Percentiles rank a stretch among this genome's conserved stretches.
These are phyloP conservation scores for Smutsia temminckii DNA, from an alignment of 2,797 vertebrate species.

Conservation along the genomic window DNA sequence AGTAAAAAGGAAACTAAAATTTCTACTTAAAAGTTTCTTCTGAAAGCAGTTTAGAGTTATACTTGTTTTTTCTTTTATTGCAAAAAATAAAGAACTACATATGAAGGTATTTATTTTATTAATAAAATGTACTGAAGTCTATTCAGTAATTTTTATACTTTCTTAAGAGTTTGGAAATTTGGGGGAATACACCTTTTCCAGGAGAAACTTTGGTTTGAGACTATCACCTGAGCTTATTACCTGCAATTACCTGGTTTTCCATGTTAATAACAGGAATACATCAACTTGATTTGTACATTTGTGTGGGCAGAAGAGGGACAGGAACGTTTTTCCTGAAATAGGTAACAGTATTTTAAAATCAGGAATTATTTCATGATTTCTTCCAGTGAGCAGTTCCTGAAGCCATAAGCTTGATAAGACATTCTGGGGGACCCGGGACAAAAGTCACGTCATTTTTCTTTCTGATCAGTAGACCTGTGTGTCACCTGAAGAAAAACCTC, in stretches of 20 bases:
- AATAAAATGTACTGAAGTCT: not conserved
- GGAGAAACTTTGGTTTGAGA: not conserved
- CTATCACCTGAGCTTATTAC: not conserved
- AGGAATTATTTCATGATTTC: not conserved
- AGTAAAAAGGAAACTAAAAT: slow-evolving; percentile 57
- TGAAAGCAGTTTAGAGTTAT: slow-evolving; percentile 37
- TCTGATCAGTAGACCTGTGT: not conserved
- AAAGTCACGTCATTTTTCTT: not conserved
- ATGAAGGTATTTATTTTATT: slow-evolving; percentile 34
- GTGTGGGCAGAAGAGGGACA: not conserved
- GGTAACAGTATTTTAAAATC: not conserved
- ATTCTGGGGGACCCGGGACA: not conserved
- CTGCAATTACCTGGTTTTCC: not conserved
- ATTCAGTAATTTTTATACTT: not conserved
- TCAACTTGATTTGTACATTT: not conserved
- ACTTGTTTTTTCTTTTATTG: slow-evolving; percentile 33
- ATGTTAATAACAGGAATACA: not conserved
- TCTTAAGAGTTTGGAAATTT: not conserved
- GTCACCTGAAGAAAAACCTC: not conserved
- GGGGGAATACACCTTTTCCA: not conserved
- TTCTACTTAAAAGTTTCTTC: not conserved
- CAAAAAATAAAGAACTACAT: slow-evolving; percentile 32
- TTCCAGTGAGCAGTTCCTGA: not conserved
- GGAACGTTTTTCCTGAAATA: slow-evolving; percentile 36
- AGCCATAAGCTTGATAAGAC: not conserved